Conservation (phyloP, 2,888 invertebrate genomes). For the Drosophila hamatofila region DNA sequence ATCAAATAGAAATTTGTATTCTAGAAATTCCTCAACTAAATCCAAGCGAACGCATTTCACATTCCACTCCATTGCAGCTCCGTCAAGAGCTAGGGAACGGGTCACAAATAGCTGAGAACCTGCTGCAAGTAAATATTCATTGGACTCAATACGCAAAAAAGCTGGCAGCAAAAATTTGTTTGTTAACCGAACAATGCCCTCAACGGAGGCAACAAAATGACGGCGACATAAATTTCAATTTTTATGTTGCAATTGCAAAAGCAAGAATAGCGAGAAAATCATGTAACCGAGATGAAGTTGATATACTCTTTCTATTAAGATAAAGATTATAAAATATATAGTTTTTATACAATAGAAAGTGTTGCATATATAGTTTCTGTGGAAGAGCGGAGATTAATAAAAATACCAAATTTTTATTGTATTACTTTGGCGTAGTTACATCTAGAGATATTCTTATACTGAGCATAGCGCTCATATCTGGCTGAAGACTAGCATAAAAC, state of each 20-base stretch:
- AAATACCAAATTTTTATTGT: too few species aligned
- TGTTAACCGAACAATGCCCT: slow-evolving; percentile 59
- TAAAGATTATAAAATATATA: too few species aligned
- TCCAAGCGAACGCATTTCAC: slow-evolving; percentile 15
- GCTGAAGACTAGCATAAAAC: too few species aligned
- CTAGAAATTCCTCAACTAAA: slow-evolving; percentile 3
- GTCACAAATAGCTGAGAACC: slow-evolving; percentile 14
- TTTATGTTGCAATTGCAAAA: slow-evolving; percentile 69
- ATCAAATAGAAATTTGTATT: neutral
- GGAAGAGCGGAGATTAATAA: too few species aligned
- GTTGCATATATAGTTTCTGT: too few species aligned
- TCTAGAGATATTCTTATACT: too few species aligned
- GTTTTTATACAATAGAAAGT: too few species aligned
- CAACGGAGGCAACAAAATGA: slow-evolving; percentile 41
- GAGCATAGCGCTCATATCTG: too few species aligned
- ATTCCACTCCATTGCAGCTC: slow-evolving; percentile 14
- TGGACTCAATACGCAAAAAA: slow-evolving; percentile 49
- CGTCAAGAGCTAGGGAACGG: neutral
- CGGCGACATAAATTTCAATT: slow-evolving; percentile 78
- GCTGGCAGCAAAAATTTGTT: slow-evolving; percentile 37
- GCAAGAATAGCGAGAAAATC: slow-evolving; percentile 8
- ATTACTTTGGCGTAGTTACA: too few species aligned
- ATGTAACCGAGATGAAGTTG: neutral
- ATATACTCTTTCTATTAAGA: slow-evolving; percentile 1
- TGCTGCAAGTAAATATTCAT: slow-evolving; percentile 39